Evolutionary conservation across 2,113 vertebrate genomes (phyloP).

Genomic region (Tenrec ecaudatus): DNA sequence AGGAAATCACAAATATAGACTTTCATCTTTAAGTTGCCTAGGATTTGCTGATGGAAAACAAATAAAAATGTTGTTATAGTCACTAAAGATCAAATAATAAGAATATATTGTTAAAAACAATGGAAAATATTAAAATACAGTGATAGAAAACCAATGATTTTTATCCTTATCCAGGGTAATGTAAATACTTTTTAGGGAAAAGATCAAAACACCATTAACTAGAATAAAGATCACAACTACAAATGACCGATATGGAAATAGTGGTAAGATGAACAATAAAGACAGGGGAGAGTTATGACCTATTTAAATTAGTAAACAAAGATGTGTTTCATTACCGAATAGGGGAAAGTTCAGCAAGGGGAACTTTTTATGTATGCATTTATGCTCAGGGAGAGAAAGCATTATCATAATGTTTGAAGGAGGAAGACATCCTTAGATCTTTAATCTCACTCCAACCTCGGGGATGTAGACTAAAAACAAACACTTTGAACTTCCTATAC

Average conservation of each 20-base stretch:
- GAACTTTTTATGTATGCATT: background rate
- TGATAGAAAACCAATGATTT: background rate
- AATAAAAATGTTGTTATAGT: background rate
- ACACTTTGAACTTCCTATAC: background rate
- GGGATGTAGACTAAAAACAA: background rate
- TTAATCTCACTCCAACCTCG: background rate
- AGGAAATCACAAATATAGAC: background rate
- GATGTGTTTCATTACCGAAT: background rate
- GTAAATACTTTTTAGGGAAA: background rate
- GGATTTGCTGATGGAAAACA: background rate
- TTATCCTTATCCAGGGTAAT: background rate
- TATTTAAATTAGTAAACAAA: background rate
- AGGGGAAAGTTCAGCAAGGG: background rate
- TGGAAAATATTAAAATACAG: background rate
- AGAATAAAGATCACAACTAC: background rate
- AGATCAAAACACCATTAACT: background rate
- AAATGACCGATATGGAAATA: background rate
- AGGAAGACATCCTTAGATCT: background rate
- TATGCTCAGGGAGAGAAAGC: background rate
- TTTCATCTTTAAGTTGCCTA: background rate
- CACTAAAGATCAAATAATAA: background rate
- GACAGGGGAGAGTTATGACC: background rate
- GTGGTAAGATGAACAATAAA: background rate
- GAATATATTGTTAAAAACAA: background rate
- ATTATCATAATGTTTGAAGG: rapidly evolving